Evolutionary conservation across 2,797 vertebrate genomes (phyloP).

Genomic region (Lepilemur ruficaudatus): DNA sequence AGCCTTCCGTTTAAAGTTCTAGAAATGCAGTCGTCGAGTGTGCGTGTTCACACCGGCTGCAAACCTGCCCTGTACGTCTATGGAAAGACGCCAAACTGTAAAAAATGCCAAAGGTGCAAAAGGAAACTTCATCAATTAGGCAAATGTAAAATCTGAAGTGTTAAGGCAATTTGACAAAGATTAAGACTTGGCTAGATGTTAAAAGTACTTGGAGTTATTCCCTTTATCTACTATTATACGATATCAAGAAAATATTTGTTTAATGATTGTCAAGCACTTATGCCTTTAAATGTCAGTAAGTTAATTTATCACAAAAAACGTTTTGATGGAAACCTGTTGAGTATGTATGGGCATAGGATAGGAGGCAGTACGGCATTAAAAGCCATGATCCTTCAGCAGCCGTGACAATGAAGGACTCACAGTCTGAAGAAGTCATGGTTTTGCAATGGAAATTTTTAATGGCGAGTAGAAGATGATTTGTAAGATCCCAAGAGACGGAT

Average conservation of each 20-base stretch:
- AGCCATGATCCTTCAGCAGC: background rate
- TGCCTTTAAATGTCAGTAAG: background rate
- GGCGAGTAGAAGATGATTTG: background rate
- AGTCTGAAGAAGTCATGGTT: background rate
- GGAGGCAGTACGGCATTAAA: background rate
- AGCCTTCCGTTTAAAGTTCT: slow-evolving; percentile 19
- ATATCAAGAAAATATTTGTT: slow-evolving; percentile 29
- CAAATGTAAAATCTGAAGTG: slow-evolving; percentile 29
- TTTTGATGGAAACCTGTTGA: slow-evolving; percentile 3
- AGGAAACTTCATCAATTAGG: slow-evolving; percentile 48
- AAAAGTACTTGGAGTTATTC: slow-evolving; percentile 14
- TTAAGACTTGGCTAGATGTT: slow-evolving; percentile 40
- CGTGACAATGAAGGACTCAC: background rate
- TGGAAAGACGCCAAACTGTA: background rate
- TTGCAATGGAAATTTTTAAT: slow-evolving; percentile 8
- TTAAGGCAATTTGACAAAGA: slow-evolving; percentile 25
- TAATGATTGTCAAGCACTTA: slow-evolving; percentile 21
- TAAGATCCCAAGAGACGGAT: background rate
- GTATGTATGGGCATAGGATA: background rate
- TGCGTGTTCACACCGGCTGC: background rate
- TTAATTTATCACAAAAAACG: slow-evolving; percentile 45
- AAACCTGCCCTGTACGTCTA: background rate
- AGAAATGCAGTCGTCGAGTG: background rate
- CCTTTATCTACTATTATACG: slow-evolving; percentile 13
- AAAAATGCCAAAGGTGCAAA: slow-evolving; percentile 31